phyloP scores from a whole-genome alignment of 2,888 invertebrate genomes.

The Apamea epomidion region DNA sequence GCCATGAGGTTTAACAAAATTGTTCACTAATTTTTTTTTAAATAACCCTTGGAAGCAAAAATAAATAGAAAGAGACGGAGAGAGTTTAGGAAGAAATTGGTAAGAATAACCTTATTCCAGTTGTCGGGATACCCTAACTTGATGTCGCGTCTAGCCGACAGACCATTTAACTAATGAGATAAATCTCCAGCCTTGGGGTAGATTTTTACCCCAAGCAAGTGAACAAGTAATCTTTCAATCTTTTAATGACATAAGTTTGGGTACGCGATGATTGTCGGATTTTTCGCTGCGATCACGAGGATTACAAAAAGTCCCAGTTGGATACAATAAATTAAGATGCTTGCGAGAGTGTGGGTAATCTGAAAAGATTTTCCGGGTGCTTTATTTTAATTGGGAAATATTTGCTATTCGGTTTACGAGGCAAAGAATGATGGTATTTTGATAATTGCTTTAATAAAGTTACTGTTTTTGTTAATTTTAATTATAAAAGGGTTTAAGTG shows the following conservation, averaged over 20 bases:
- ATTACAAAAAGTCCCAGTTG: constrained; percentile 62
- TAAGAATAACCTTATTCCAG: constrained; percentile 59
- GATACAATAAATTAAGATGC: constrained; percentile 63
- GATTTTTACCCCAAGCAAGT: constrained; percentile 84
- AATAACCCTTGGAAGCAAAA: constrained; percentile 18
- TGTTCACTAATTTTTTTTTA: constrained; percentile 27
- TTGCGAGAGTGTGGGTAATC: constrained; percentile 56
- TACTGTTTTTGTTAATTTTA: neutral
- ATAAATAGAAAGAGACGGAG: neutral
- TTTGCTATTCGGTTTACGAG: constrained; percentile 7
- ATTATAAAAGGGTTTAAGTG: no score
- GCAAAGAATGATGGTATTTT: neutral
- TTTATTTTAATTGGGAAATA: constrained; percentile 36
- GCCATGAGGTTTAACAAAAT: neutral
- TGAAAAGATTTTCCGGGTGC: constrained; percentile 39
- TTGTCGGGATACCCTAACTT: constrained; percentile 68
- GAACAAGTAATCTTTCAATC: constrained; percentile 88
- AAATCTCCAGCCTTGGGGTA: constrained; percentile 81
- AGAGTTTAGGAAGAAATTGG: constrained; percentile 16
- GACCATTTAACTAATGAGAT: constrained; percentile 89
- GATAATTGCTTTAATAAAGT: neutral
- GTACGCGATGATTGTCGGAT: constrained; percentile 78
- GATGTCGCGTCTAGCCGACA: constrained; percentile 78
- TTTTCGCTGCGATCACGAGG: constrained; percentile 66
- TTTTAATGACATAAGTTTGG: constrained; percentile 87